Conservation (phyloP, 2,113 vertebrate species). For the Cyprinodon variegatus region DNA sequence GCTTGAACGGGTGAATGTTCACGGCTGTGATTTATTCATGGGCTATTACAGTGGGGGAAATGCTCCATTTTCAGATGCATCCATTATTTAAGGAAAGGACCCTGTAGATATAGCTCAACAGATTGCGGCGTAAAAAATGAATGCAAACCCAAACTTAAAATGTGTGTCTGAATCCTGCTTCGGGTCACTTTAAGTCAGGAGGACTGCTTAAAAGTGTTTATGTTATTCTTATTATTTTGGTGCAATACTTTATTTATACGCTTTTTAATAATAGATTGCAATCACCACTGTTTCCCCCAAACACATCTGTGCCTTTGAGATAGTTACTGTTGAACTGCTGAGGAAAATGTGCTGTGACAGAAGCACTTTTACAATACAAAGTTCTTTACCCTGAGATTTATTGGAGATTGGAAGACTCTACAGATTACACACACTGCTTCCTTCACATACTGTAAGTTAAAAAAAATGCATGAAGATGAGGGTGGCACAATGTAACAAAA, state of each 20-base stretch:
- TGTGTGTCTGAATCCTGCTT: conserved; percentile 20
- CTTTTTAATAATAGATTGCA: conserved; percentile 73
- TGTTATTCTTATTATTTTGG: conserved; percentile 24
- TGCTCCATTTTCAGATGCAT: conserved; percentile 74
- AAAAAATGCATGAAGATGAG: background rate
- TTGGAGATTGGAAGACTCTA: conserved; percentile 42
- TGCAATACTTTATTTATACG: conserved; percentile 22
- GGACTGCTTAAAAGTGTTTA: conserved; percentile 13
- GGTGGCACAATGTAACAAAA: too few relatives aligned
- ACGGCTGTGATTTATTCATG: conserved; percentile 73
- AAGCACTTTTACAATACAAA: conserved; percentile 44
- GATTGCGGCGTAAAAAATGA: conserved; percentile 74
- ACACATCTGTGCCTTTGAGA: conserved; percentile 68
- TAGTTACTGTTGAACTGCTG: conserved; percentile 45
- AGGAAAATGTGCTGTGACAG: conserved; percentile 43
- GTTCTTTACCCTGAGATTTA: conserved; percentile 51
- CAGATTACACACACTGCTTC: conserved; percentile 41
- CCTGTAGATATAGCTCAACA: conserved; percentile 72
- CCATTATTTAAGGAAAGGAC: conserved; percentile 76
- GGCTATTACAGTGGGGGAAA: conserved; percentile 70
- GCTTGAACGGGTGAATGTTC: conserved; percentile 45
- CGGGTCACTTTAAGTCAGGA: background rate
- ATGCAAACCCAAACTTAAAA: conserved; percentile 63
- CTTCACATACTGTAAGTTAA: conserved; percentile 16
- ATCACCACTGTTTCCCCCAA: conserved; percentile 63